Base-by-base conservation (phyloP, 2,797 vertebrate species). In the Anisognathus igniventris region DNA sequence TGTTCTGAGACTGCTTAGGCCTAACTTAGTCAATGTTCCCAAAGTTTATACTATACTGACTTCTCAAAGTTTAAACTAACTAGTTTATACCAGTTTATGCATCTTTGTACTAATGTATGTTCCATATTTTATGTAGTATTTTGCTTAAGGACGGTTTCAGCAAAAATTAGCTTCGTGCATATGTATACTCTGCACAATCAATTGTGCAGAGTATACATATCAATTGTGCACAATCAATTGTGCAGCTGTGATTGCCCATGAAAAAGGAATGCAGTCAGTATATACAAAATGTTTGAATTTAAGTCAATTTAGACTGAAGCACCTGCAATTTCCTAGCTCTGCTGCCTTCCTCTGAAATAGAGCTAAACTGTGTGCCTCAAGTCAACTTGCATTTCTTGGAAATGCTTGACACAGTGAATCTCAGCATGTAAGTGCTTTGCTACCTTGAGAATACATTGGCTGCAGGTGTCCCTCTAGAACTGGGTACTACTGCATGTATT, bases 71-170 rank as follows among this genome's bases (percentile, higher is more conserved):
- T 61, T n/a, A 13, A n/a, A 7, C 14, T 35, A 30, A 56, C n/a
- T 56, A 33, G 14, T 56, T 53, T 50, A 18, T 50, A 28, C 47
- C 2, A 9, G 25, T 16, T 53, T 23, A 23, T 54, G 6, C n/a
- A 33, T 33, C 7, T 35, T 35, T 2, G 35, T 77, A 20, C 6
- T 13, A 31, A 18, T 14, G 5, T 2, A 1, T 1, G 4, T 62
- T 82, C 5, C 3, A 5, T 24, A 14, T 44, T 64, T 71, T 25
- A 30, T 53, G 1, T 12, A 7, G 2, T 57, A 6, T 71, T 85
- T 67, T 84, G 7, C 5, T 21, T 40, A 30, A 80, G 40, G 40
- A 16, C 4, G 7, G 2, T 35, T 77, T n/a, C 20, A 66, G 56
- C 7, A 54, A 48, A 88, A 58, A 15, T 7, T 7, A 27, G 4